Conservation (phyloP, 2,888 invertebrate species). For the Melinaea marsaeus region DNA sequence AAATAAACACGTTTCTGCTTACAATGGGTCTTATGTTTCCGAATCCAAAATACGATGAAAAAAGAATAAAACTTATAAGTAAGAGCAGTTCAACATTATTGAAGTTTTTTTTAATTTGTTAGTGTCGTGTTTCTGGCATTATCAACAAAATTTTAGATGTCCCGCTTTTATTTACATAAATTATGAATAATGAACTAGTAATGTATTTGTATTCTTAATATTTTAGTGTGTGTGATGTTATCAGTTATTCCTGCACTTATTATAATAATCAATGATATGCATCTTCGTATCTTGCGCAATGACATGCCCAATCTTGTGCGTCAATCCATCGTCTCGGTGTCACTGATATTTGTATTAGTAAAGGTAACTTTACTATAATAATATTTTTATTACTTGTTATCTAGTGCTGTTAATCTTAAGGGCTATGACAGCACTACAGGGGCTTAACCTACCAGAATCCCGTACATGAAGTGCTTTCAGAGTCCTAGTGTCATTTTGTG, state of each 20-base stretch:
- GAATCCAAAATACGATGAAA: conserved; percentile 23
- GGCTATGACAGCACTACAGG: too few relatives aligned
- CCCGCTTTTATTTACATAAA: too few relatives aligned
- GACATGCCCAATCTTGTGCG: conserved; percentile 32
- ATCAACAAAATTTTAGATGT: too few relatives aligned
- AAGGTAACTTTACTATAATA: conserved; percentile 17
- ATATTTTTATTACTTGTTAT: too few relatives aligned
- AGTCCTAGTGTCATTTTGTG: too few relatives aligned
- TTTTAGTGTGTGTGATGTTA: conserved; percentile 19
- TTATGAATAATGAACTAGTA: background rate
- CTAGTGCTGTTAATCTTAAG: too few relatives aligned
- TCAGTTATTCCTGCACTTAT: conserved; percentile 16
- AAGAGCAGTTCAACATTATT: background rate
- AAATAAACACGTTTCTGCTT: conserved; percentile 24
- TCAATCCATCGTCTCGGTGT: conserved; percentile 28
- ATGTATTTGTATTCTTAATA: background rate
- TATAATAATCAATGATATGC: conserved; percentile 24
- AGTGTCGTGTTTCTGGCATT: too few relatives aligned
- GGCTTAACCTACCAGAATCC: too few relatives aligned
- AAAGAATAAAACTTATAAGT: conserved; percentile 22
- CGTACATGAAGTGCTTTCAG: too few relatives aligned
- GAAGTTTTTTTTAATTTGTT: background rate
- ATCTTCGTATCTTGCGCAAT: conserved; percentile 19
- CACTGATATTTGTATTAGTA: conserved; percentile 18
- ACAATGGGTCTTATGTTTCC: conserved; percentile 30